phyloP scores from a whole-genome alignment of 2,797 vertebrate genomes.

The Coluber constrictor region DNA sequence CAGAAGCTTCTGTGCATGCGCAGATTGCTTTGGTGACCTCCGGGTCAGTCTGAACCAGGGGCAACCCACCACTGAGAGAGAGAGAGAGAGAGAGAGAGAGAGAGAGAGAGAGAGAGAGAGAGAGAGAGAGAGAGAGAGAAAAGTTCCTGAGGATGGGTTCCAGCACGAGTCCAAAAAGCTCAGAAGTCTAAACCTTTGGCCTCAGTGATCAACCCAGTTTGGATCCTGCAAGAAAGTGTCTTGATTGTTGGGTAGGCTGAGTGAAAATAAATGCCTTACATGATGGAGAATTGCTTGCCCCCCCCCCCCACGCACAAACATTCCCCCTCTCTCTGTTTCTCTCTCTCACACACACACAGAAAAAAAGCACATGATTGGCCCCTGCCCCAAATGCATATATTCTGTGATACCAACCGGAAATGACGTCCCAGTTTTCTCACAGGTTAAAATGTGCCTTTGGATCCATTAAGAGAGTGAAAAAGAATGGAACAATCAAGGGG shows the following conservation, averaged over 20 bases:
- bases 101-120: too few species aligned
- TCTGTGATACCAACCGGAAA: background rate
- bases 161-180: too few species aligned
- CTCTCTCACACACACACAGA: background rate
- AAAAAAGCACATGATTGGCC: background rate
- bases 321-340: too few species aligned
- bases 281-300: background rate
- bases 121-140: too few species aligned
- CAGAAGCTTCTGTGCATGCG: too few species aligned
- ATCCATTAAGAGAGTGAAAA: background rate
- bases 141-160: too few species aligned
- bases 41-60: too few species aligned
- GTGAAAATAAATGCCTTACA: background rate
- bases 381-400: background rate
- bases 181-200: too few species aligned
- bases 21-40: too few species aligned
- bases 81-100: too few species aligned
- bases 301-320: rapidly evolving
- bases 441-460: background rate
- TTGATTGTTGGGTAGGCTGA: background rate
- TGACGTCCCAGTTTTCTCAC: background rate
- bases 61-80: too few species aligned
- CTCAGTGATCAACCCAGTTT: too few species aligned
- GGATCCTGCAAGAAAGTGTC: background rate
- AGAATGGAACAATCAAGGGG: background rate